Conservation (phyloP, 1,140 invertebrate genomes). For the Nasonia vitripennis region DNA sequence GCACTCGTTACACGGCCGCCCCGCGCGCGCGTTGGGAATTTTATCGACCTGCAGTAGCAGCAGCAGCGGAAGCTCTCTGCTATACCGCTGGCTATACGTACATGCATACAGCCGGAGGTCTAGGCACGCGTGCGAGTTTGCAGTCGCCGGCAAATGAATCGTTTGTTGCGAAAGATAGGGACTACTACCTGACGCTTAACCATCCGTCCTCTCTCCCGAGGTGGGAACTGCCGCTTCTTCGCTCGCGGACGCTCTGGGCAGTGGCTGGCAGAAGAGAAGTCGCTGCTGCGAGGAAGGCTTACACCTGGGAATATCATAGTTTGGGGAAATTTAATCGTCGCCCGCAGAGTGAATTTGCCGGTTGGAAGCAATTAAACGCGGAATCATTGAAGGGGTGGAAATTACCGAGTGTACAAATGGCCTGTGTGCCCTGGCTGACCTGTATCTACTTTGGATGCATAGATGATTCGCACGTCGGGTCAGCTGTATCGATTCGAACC, state of each 20-base stretch:
- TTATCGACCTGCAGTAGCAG: conserved; percentile 32
- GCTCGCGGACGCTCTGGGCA: conserved; percentile 16
- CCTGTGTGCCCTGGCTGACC: background rate
- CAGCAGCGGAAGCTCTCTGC: background rate
- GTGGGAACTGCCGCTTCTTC: conserved; percentile 29
- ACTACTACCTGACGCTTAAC: conserved; percentile 22
- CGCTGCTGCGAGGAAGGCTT: background rate
- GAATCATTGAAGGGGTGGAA: background rate
- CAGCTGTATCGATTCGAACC: background rate
- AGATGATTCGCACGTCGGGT: background rate
- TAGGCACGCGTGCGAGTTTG: background rate
- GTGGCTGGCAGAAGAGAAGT: conserved; percentile 35
- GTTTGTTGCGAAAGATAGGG: conserved; percentile 34
- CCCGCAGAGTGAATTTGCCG: background rate
- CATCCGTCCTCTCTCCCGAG: conserved; percentile 13
- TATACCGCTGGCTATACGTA: background rate
- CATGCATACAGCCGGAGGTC: background rate
- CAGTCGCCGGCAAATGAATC: conserved; percentile 25
- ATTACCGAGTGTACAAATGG: background rate
- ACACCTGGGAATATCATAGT: conserved; percentile 28
- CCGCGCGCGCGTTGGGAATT: conserved; percentile 16
- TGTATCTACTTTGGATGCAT: background rate
- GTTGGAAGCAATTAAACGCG: background rate
- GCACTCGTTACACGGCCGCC: conserved; percentile 15
- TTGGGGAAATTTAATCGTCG: conserved; percentile 35